These are phyloP conservation scores for Micromussa lordhowensis DNA, from an alignment of 92 coral and sea anemone species.

Conservation along the genomic window DNA sequence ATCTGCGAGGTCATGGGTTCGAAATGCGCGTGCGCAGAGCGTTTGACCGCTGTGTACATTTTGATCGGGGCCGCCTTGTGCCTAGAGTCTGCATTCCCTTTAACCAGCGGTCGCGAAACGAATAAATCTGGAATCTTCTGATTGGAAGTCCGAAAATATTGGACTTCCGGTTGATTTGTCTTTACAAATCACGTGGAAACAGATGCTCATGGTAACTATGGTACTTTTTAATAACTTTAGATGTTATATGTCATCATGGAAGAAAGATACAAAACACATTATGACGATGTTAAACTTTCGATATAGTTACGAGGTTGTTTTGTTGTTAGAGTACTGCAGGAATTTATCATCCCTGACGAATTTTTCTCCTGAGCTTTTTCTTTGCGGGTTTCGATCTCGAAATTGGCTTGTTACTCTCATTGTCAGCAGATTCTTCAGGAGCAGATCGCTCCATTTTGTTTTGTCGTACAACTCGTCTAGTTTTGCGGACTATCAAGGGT, in stretches of 20 bases:
- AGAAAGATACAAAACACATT: background rate
- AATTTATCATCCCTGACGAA: conserved; percentile 24
- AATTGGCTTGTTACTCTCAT: background rate
- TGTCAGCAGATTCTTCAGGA: background rate
- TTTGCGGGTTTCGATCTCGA: conserved; percentile 28
- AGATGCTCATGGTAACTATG: too few relatives aligned
- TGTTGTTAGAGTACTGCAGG: background rate
- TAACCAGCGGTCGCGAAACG: too few relatives aligned
- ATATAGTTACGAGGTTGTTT: background rate
- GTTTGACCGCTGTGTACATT: too few relatives aligned
- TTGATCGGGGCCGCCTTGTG: too few relatives aligned
- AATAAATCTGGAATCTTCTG: too few relatives aligned
- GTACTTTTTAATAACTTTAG: too few relatives aligned
- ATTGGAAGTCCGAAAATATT: too few relatives aligned
- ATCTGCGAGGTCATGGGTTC: too few relatives aligned
- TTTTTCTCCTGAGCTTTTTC: conserved; percentile 1
- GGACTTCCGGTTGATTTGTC: too few relatives aligned
- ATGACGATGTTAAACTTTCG: background rate
- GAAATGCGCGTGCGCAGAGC: too few relatives aligned
- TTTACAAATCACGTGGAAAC: too few relatives aligned
- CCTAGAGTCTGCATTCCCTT: too few relatives aligned
- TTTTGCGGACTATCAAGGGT: background rate
- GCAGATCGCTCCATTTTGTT: background rate
- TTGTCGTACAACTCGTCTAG: background rate
- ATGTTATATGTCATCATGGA: background rate